Base-by-base conservation (phyloP, 2,113 vertebrate genomes). In the Ophthalmolycus amberensis region DNA sequence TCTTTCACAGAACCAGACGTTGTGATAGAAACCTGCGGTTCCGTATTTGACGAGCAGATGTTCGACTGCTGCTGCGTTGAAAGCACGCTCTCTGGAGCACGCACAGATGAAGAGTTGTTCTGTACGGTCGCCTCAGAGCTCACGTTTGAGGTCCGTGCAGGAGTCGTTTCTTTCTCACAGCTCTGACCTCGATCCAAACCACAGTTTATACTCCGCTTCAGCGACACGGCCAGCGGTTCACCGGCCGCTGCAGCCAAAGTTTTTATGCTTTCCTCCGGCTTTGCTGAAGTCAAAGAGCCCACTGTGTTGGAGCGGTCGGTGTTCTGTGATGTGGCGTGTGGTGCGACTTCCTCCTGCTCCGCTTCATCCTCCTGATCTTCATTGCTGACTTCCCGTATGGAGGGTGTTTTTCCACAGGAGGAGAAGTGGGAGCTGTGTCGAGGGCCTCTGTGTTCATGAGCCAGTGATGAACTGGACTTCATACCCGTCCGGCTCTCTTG, bases 311-410 rank as follows among this genome's bases (percentile, higher is more conserved):
- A 77, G 66, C 77, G 5, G 76, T 84, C 70, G 27, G 32, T 4
- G 3, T 29, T 88, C 65, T 65, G 84, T 58, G 84, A 65, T 29
- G 71, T 14, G 15, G 83, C 11, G 37, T 52, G 40, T 62, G 85
- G 34, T 1, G 44, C 34, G n/a, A 88, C 85, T 77, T 89, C 88
- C 85, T 84, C 80, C 75, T 75, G 90, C 86, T 95, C 94, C 50
- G 52, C 77, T 56, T 95, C 94, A 2, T 95, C 94, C 40, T 95
- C 95, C 84, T 95, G 94, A 77, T 95, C 94, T 84, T 95, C 95
- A 1, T 95, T 96, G 90, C 95, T 95, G 68, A 95, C 95, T 77
- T 96, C 95, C 76, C 92, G 88, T 75, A 95, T 95, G 62, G 95
- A 95, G 3, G 95, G 95, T 0, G 94, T 95, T 85, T 94, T 95